Percentiles rank a stretch among this genome's conserved stretches.
Evolutionary conservation across 1,140 invertebrate genomes (phyloP).

Genomic region (Penaeus chinensis): DNA sequence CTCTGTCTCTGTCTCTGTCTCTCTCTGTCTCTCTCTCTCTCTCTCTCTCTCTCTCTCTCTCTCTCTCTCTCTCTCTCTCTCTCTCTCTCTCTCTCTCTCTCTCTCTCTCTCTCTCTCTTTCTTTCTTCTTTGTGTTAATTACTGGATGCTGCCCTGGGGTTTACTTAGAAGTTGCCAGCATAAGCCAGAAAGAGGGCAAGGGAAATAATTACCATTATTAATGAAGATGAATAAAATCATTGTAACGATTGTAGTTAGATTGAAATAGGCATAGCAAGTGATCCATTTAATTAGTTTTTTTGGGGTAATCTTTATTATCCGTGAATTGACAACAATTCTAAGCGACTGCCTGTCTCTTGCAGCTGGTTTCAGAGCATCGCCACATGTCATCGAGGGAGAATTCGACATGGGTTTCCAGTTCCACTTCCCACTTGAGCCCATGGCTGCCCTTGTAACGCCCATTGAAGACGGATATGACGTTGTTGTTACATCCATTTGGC

Average conservation of each 20-base stretch:
- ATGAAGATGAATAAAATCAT: background rate
- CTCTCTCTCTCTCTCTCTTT: too few relatives aligned
- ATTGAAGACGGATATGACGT: conserved; percentile 69
- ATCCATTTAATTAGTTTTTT: background rate
- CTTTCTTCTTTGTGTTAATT: too few relatives aligned
- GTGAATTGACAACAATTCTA: background rate
- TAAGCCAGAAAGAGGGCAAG: too few relatives aligned
- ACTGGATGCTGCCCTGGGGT: too few relatives aligned
- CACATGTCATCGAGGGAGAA: conserved; percentile 66
- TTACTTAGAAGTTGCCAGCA: too few relatives aligned
- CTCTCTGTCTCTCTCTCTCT: too few relatives aligned
- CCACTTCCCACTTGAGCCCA: conserved; percentile 70
- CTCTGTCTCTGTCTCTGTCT: too few relatives aligned
- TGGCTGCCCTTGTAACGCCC: conserved; percentile 66
- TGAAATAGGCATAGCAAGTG: background rate
- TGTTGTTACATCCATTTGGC: conserved; percentile 72
- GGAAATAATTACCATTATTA: too few relatives aligned
- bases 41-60: too few relatives aligned
- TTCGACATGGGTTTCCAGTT: conserved; percentile 68
- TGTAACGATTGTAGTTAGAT: background rate
- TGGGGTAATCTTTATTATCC: background rate
- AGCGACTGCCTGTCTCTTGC: background rate
- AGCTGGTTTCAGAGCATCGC: background rate
- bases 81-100: too few relatives aligned
- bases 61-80: too few relatives aligned